phyloP scores from a whole-genome alignment of 2,113 vertebrate genomes.

The Macaca fascicularis region T2T-MFA8v1.1 NC_088381.1:170928001-170928500 shows the following conservation, averaged over 20 bases:
- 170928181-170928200: neutral
- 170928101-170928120: neutral
- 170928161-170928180: fast-evolving
- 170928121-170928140: neutral
- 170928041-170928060: neutral
- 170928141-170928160: neutral
- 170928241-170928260: neutral
- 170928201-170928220: fast-evolving
- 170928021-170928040: neutral
- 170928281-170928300: neutral
- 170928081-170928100: neutral
- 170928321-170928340: fast-evolving
- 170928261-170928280: neutral
- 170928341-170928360: neutral
- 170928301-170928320: neutral
- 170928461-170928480: no score
- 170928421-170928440: no score
- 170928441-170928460: no score
- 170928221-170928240: neutral
- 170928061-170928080: neutral
- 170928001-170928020: neutral
- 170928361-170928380: neutral
- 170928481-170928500: no score
- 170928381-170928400: neutral
- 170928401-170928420: neutral